phyloP scores from a whole-genome alignment of 2,797 vertebrate species.

The Sebastes kiyomatsui region DNA sequence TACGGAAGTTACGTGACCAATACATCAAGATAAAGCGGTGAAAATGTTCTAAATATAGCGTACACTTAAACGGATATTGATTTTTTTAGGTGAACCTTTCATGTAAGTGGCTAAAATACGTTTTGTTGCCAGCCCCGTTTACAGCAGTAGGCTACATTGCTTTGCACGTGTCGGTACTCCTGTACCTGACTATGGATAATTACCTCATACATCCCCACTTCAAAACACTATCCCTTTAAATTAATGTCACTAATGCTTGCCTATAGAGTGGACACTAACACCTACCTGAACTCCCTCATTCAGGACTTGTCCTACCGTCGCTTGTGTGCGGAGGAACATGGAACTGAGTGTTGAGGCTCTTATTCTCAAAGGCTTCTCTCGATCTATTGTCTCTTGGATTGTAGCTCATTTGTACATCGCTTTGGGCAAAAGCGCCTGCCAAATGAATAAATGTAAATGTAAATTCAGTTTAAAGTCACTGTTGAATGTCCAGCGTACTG shows the following conservation, averaged over 20 bases:
- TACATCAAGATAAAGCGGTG: too few species aligned
- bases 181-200: too few species aligned
- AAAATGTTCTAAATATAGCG: too few species aligned
- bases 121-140: too few species aligned
- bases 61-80: too few species aligned
- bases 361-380: background rate
- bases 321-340: background rate
- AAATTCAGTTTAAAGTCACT: constrained; percentile 5
- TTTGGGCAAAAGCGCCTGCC: background rate
- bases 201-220: too few species aligned
- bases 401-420: background rate
- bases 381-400: background rate
- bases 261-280: background rate
- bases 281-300: background rate
- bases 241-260: background rate
- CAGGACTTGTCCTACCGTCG: background rate
- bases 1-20: too few species aligned
- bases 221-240: too few species aligned
- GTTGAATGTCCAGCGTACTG: background rate
- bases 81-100: too few species aligned
- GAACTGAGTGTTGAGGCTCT: background rate
- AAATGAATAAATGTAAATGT: constrained; percentile 24
- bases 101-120: too few species aligned
- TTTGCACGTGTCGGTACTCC: too few species aligned
- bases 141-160: too few species aligned